phyloP scores from a whole-genome alignment of 2,797 vertebrate genomes.

The Sebastes matsubarae region DNA sequence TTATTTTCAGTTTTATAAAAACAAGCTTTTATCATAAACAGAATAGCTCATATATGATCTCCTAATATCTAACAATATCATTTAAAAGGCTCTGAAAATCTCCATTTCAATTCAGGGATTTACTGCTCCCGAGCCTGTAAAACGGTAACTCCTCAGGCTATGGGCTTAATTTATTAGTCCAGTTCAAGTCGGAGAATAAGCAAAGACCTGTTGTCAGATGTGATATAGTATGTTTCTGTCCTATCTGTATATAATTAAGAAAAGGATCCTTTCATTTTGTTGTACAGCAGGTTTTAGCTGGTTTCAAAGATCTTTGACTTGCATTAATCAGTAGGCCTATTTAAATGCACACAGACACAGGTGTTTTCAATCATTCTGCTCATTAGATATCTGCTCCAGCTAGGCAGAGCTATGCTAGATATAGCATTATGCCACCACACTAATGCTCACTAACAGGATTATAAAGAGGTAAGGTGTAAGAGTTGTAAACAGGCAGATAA shows the following conservation, averaged over 20 bases:
- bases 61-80: conserved; percentile 16
- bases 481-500: background rate
- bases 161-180: background rate
- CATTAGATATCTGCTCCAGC: background rate
- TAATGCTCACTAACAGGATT: background rate
- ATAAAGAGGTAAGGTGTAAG: background rate
- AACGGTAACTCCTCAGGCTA: background rate
- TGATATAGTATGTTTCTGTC: background rate
- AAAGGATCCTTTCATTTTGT: background rate
- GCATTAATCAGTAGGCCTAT: background rate
- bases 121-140: background rate
- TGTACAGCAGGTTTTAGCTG: background rate
- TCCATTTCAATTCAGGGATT: background rate
- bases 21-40: background rate
- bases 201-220: background rate
- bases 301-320: background rate
- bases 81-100: conserved; percentile 21
- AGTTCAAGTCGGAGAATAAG: background rate
- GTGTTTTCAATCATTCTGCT: background rate
- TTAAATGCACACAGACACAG: background rate
- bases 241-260: background rate
- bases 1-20: conserved; percentile 12
- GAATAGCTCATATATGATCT: background rate
- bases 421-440: background rate
- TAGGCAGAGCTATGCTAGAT: background rate